Percentiles rank a stretch among this genome's conserved stretches.
These are phyloP conservation scores for Campoletis raptor DNA, from an alignment of 2,888 invertebrate genomes.

Conservation along the genomic window DNA sequence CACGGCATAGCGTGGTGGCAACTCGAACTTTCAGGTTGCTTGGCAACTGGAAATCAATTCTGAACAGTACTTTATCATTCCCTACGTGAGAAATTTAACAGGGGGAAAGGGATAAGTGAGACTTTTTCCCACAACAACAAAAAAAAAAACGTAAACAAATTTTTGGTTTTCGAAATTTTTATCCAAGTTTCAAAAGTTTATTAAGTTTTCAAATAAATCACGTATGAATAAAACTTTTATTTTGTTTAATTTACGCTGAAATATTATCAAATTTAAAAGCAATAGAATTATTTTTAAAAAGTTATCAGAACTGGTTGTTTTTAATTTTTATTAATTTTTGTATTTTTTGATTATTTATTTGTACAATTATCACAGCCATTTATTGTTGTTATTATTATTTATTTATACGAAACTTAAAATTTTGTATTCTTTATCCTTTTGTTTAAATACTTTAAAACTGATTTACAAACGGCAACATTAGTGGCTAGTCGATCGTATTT, in stretches of 20 bases:
- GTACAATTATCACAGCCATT: neutral
- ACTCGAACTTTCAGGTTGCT: conserved; percentile 78
- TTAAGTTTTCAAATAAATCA: neutral
- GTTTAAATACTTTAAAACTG: neutral
- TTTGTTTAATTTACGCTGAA: neutral
- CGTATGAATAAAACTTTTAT: too few relatives aligned
- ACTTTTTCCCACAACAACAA: conserved; percentile 10
- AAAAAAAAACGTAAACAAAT: conserved; percentile 21
- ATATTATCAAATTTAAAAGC: neutral
- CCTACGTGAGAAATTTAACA: conserved; percentile 8
- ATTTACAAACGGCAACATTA: neutral
- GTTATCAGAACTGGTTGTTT: too few relatives aligned
- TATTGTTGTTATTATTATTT: neutral
- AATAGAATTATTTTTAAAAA: too few relatives aligned
- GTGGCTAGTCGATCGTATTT: neutral
- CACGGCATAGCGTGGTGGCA: conserved; percentile 74
- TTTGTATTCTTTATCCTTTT: neutral
- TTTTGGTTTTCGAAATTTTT: neutral
- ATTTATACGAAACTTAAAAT: neutral
- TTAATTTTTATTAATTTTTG: neutral
- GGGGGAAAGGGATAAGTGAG: conserved; percentile 3
- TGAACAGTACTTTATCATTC: conserved; percentile 69
- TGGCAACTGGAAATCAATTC: conserved; percentile 82
- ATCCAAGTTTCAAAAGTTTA: neutral
- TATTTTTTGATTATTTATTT: neutral